phyloP scores from a whole-genome alignment of 92 coral and sea anemone species.

The Chrysogorgia sp. region DNA sequence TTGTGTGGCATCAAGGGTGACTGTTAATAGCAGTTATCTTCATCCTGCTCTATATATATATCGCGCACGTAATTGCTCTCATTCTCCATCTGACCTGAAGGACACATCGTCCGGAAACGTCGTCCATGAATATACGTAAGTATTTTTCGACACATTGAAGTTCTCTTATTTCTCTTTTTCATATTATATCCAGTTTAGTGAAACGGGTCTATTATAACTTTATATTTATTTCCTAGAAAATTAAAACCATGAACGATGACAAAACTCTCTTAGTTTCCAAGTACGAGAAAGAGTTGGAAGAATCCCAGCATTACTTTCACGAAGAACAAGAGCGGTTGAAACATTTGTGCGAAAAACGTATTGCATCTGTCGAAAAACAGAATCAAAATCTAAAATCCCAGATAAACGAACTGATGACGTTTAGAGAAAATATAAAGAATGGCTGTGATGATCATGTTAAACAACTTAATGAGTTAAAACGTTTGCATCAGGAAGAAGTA shows the following conservation, averaged over 20 bases:
- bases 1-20: too few relatives aligned
- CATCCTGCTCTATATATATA: too few relatives aligned
- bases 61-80: too few relatives aligned
- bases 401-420: conserved; percentile 4
- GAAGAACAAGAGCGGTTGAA: conserved; percentile 58
- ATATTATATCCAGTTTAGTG: neutral
- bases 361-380: conserved; percentile 61
- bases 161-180: neutral
- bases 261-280: conserved; percentile 52
- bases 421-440: conserved; percentile 34
- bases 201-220: neutral
- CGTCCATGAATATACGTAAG: too few relatives aligned
- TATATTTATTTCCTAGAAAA: conserved; percentile 44
- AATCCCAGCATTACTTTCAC: conserved; percentile 59
- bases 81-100: too few relatives aligned
- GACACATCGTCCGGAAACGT: too few relatives aligned
- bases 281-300: conserved; percentile 71
- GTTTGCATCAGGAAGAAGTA: conserved; percentile 51
- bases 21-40: too few relatives aligned
- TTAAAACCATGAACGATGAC: conserved; percentile 46
- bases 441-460: conserved; percentile 39
- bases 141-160: too few relatives aligned
- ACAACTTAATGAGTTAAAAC: conserved; percentile 43
- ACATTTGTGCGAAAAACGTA: conserved; percentile 57
- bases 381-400: conserved; percentile 37